Evolutionary conservation across 2,113 vertebrate genomes (phyloP), one percentile per base, ranked within the genome.

Genomic region (Dromiciops gliroides): DNA sequence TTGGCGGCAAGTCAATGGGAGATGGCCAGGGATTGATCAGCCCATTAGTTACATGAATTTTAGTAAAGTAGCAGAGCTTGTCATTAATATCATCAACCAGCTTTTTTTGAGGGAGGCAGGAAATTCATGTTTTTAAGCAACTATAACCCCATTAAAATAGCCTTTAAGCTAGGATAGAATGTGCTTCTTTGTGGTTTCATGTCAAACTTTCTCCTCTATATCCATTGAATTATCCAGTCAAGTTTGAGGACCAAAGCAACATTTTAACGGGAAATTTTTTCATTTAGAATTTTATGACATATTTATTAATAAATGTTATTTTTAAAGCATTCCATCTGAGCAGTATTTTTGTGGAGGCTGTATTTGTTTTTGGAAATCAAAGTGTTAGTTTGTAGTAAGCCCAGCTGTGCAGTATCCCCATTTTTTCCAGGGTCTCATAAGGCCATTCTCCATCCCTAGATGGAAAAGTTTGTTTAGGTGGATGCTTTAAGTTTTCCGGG

Each of bases 251-350:
- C 99, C 99, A 99, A 99, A 99, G 98, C 98, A 97, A 99, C 98
- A 98, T 98, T 98, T 98, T 98, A 98, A 98, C 98, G 98, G 98
- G 98, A 99, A 99, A 98, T 98, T 99, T 99, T 99, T 99, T 99
- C 98, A 99, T 98, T 98, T 99, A 98, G 98, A 99, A 98, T 99
- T 98, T 99, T 99, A 99, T 98, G 98, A 99, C 98, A 98, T 99
- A 99, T 99, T 99, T 99, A 99, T 99, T 99, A 98, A 98, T 99
- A 98, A 99, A 98, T 98, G 98, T 99, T 99, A 98, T 98, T 99
- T 99, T 99, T 98, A 98, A 98, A 98, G 98, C 98, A 99, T 99
- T 99, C 99, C 99, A 99, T 98, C 98, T 98, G 98, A 98, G 98
- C 98, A 99, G 98, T 98, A 98, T 98, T 99, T 98, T 99, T 98